Percentiles rank a stretch among this genome's conserved stretches.
Conservation (phyloP, 2,797 vertebrate genomes). For the Rachycentron canadum region DNA sequence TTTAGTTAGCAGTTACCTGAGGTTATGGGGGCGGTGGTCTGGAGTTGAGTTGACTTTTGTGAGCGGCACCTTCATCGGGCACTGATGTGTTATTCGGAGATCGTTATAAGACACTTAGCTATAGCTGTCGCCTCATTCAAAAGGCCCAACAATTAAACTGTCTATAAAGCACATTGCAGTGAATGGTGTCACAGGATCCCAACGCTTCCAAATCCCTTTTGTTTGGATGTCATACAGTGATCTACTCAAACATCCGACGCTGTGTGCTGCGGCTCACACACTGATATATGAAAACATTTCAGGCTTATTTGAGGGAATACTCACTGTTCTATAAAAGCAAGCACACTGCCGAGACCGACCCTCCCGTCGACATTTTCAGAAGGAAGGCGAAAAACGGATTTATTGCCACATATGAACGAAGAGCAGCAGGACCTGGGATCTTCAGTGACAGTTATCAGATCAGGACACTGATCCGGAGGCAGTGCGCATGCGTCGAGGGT, state of each 20-base stretch:
- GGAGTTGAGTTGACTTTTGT: neutral
- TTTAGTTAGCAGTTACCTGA: neutral
- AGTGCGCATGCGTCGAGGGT: slow-evolving; percentile 48
- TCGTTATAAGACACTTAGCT: neutral
- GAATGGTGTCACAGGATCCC: neutral
- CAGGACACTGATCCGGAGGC: slow-evolving; percentile 35
- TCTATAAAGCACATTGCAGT: neutral
- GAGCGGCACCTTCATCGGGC: neutral
- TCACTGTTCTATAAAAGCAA: slow-evolving; percentile 66
- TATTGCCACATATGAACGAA: slow-evolving; percentile 24
- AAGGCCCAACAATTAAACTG: neutral
- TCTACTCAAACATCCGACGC: slow-evolving; percentile 19
- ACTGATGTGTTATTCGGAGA: neutral
- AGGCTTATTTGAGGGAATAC: slow-evolving; percentile 39
- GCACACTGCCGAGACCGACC: neutral
- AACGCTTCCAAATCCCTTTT: slow-evolving; percentile 57
- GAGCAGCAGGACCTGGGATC: slow-evolving; percentile 24
- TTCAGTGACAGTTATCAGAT: slow-evolving; percentile 50
- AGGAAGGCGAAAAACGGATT: slow-evolving; percentile 17
- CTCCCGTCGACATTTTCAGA: slow-evolving; percentile 52
- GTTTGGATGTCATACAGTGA: slow-evolving; percentile 46
- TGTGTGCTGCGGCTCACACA: slow-evolving; percentile 8
- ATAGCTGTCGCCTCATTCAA: neutral
- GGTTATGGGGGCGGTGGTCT: slow-evolving; percentile 31
- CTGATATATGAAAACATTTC: slow-evolving; percentile 12